These are phyloP conservation scores for Pristionchus pacificus DNA, from an alignment of 1,140 invertebrate genomes.

Conservation along the genomic window DNA sequence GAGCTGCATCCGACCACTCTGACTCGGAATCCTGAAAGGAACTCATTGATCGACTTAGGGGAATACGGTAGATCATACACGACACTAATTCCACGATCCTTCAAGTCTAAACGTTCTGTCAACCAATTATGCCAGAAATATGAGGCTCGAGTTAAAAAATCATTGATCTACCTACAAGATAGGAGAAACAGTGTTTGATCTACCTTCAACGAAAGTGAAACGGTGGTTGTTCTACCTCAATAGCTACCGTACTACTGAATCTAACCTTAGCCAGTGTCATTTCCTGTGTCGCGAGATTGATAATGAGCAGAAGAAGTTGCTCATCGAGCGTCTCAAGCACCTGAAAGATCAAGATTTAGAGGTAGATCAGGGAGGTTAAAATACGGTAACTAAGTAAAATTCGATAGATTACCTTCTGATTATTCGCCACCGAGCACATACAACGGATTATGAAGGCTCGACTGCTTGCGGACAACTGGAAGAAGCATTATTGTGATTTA, in stretches of 20 bases:
- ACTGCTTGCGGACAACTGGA: not conserved
- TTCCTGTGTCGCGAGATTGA: slow-evolving; percentile 56
- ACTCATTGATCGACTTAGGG: no score
- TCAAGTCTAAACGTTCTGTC: no score
- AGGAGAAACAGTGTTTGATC: no score
- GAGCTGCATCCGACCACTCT: slow-evolving; percentile 51
- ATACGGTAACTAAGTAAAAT: not conserved
- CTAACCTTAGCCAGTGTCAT: slow-evolving; percentile 53
- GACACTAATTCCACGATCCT: no score
- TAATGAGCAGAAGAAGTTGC: slow-evolving; percentile 50
- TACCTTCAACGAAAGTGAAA: no score
- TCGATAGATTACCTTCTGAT: not conserved
- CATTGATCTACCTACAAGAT: no score
- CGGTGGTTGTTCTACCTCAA: no score
- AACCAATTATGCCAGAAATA: no score
- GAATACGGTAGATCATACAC: no score
- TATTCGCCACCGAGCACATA: not conserved
- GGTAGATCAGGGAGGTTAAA: not conserved
- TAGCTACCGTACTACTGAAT: not conserved
- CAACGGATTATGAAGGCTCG: not conserved
- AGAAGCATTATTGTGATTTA: not conserved
- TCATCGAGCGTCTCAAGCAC: slow-evolving; percentile 48
- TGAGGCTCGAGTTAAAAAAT: no score
- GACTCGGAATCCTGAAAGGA: slow-evolving; percentile 27
- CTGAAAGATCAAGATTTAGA: slow-evolving; percentile 21